Percentiles rank a stretch among this genome's conserved stretches.
These are phyloP conservation scores for Caenorhabditis sp. DNA, from an alignment of 2,888 invertebrate species.

Conservation along the genomic window DNA sequence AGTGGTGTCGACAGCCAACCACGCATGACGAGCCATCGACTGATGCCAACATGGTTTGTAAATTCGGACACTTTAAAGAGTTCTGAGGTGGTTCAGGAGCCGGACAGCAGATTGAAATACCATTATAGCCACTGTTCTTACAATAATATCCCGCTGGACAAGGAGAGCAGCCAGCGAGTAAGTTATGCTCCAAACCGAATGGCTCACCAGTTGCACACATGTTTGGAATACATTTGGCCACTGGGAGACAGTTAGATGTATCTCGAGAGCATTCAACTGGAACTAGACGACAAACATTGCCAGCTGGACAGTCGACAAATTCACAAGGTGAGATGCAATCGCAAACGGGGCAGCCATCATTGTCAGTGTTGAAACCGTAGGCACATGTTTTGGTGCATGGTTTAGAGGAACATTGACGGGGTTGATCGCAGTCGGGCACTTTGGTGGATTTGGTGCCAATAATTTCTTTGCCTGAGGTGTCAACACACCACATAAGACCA, in stretches of 20 bases:
- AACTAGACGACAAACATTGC: constrained; percentile 57
- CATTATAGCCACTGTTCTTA: constrained; percentile 54
- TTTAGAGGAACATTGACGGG: constrained; percentile 49
- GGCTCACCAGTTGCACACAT: constrained; percentile 59
- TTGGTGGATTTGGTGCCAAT: constrained; percentile 52
- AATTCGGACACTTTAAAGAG: constrained; percentile 33
- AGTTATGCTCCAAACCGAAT: constrained; percentile 32
- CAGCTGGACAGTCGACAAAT: constrained; percentile 57
- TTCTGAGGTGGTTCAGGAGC: constrained; percentile 33
- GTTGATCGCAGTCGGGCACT: constrained; percentile 53
- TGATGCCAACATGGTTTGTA: constrained; percentile 35
- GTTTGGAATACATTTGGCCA: constrained; percentile 62
- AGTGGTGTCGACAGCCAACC: constrained; percentile 39
- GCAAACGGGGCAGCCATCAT: constrained; percentile 65
- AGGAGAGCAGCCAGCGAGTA: constrained; percentile 52
- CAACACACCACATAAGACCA: constrained; percentile 66
- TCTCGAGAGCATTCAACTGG: constrained; percentile 44
- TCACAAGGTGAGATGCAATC: constrained; percentile 61
- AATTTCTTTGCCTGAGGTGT: constrained; percentile 55
- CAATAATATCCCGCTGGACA: constrained; percentile 65
- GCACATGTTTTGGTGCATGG: constrained; percentile 53
- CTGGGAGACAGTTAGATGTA: constrained; percentile 39
- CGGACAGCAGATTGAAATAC: constrained; percentile 61
- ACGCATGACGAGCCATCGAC: constrained; percentile 52
- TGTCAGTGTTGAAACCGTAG: constrained; percentile 53